These are phyloP conservation scores for Xestia c-nigrum DNA, from an alignment of 2,888 invertebrate genomes.

Conservation along the genomic window DNA sequence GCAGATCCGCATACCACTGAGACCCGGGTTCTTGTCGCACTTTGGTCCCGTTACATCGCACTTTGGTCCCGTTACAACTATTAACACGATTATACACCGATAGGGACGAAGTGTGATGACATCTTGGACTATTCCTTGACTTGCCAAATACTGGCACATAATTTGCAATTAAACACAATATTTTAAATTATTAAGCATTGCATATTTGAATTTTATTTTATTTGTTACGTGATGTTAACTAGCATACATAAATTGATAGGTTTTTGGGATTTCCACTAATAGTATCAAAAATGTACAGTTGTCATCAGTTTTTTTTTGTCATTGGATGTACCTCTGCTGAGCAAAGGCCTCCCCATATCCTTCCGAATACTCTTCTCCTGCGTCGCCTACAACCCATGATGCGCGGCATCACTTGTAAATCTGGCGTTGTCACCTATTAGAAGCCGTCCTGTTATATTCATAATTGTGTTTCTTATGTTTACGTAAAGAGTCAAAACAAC, in stretches of 20 bases:
- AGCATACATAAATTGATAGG: neutral
- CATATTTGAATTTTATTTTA: neutral
- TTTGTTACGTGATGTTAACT: neutral
- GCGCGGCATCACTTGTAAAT: no score
- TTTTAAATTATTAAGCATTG: neutral
- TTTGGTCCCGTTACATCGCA: conserved; percentile 60
- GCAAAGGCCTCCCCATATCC: neutral
- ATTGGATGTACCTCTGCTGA: neutral
- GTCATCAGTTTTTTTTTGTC: neutral
- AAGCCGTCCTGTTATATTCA: neutral
- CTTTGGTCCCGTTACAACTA: conserved; percentile 52
- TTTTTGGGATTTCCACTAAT: neutral
- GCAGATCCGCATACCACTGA: conserved; percentile 33
- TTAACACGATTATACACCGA: conserved; percentile 27
- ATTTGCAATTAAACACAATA: neutral
- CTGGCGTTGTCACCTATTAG: neutral
- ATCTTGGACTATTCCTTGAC: conserved; percentile 4
- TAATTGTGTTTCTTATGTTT: neutral
- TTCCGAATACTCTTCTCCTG: neutral
- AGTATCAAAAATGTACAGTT: neutral
- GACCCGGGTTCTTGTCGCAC: conserved; percentile 54
- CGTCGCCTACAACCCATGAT: neutral
- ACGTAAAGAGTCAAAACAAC: neutral
- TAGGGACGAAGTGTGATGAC: conserved; percentile 35
- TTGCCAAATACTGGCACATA: conserved; percentile 21